phyloP scores from a whole-genome alignment of 2,797 vertebrate species.

The Linurgus olivaceus region DNA sequence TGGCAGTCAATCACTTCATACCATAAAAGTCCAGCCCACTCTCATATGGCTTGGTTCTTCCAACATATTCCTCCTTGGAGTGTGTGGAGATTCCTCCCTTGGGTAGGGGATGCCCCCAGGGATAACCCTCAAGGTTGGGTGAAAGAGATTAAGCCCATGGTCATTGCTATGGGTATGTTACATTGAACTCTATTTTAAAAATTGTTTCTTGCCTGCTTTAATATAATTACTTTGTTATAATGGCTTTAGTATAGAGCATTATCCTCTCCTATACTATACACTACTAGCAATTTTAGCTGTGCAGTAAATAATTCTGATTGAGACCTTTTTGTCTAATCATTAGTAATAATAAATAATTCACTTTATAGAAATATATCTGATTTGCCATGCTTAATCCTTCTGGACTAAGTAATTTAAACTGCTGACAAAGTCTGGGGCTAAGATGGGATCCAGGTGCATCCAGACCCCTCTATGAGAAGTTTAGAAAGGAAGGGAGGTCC shows the following conservation, averaged over 20 bases:
- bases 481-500: background rate
- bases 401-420: background rate
- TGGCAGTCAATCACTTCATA: background rate
- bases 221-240: background rate
- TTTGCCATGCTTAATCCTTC: background rate
- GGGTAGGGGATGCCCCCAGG: too few species aligned
- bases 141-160: background rate
- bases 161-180: rapidly evolving
- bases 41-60: background rate
- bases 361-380: background rate
- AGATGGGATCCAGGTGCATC: background rate
- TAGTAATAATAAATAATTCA: background rate
- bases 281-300: background rate
- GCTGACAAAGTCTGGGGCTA: background rate
- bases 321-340: background rate
- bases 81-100: background rate
- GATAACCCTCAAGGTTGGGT: background rate
- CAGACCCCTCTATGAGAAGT: background rate
- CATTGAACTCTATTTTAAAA: background rate
- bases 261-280: background rate
- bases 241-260: background rate
- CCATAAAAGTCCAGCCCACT: background rate
- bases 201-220: background rate
- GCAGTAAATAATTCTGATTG: background rate
- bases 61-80: background rate